Base-by-base conservation (phyloP, 2,797 vertebrate genomes). In the Sarcoramphus papa region DNA sequence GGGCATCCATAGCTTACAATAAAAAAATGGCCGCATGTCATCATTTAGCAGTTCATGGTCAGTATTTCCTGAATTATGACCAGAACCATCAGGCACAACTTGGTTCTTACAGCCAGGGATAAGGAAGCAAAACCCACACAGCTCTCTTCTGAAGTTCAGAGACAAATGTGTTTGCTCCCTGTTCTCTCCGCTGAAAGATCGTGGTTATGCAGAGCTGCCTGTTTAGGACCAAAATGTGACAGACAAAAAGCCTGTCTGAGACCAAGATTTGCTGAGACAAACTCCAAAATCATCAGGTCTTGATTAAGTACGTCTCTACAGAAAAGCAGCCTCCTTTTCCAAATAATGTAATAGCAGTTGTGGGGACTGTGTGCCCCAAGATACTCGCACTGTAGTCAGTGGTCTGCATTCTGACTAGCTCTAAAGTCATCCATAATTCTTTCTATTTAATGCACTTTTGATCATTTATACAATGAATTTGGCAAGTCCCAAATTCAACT, bases 351-450 rank as follows among this genome's bases (percentile, higher is more conserved):
- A 62, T 2, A 9, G 45, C 25, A 22, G 25, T 12, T 31, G 23
- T 2, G 60, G 48, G 86, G 59, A 20, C 73, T 7, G 43, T 0
- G 2, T 4, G 16, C 35, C 67, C 47, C 59, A 1, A 30, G 50
- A 51, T 1, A 19, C 27, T 16, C 5, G 0, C 10, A 0, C 17
- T 16, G 7, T 10, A 50, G 30, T 2, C 76, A 18, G 35, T 14
- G 50, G 12, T 54, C 56, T 33, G 68, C 12, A 24, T 35, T 74
- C 53, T 48, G 37, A 19, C n/a, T 0, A 9, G 7, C 79, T 47
- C 64, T 19, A 3, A 20, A 64, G 15, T 25, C 45, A 53, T 22
- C 63, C 4, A 6, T 9, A 68, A 62, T 15, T 70, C 37, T 47
- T 79, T 30, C 59, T 56, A 14, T 62, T 93, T 51, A 9, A 19